phyloP scores from a whole-genome alignment of 2,888 invertebrate genomes.

The Argyresthia albistria region DNA sequence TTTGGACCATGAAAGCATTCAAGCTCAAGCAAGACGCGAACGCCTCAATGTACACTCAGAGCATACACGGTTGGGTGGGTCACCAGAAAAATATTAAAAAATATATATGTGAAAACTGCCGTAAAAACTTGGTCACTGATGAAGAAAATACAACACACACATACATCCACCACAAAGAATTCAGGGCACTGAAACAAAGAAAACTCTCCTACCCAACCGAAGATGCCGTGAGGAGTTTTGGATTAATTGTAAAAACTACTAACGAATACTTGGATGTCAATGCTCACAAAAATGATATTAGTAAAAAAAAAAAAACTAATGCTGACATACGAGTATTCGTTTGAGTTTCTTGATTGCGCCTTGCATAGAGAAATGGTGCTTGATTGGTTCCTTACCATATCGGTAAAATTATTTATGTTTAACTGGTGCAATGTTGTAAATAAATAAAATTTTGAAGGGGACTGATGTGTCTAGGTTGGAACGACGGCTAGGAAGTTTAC shows the following conservation, averaged over 20 bases:
- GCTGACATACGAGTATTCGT: conserved; percentile 11
- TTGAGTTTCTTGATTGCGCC: conserved; percentile 11
- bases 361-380: conserved; percentile 7
- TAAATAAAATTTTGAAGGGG: conserved; percentile 12
- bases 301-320: conserved; percentile 9
- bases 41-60: not conserved
- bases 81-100: conserved; percentile 7
- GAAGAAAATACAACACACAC: not conserved
- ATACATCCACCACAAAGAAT: conserved; percentile 14
- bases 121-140: conserved; percentile 1
- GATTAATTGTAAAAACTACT: conserved; percentile 10
- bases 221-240: conserved; percentile 12
- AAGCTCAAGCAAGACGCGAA: not conserved
- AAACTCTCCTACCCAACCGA: conserved; percentile 15
- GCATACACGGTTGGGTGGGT: conserved; percentile 4
- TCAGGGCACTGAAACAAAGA: conserved; percentile 8
- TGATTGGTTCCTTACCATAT: conserved; percentile 8
- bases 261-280: conserved; percentile 14
- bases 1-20: conserved; percentile 1
- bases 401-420: conserved; percentile 9
- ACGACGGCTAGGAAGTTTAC: not conserved
- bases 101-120: conserved; percentile 8
- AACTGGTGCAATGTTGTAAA: conserved; percentile 13
- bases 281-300: conserved; percentile 3
- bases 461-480: conserved; percentile 7